Conservation (phyloP, 1,140 invertebrate genomes). For the Aradophagus sp. region DNA sequence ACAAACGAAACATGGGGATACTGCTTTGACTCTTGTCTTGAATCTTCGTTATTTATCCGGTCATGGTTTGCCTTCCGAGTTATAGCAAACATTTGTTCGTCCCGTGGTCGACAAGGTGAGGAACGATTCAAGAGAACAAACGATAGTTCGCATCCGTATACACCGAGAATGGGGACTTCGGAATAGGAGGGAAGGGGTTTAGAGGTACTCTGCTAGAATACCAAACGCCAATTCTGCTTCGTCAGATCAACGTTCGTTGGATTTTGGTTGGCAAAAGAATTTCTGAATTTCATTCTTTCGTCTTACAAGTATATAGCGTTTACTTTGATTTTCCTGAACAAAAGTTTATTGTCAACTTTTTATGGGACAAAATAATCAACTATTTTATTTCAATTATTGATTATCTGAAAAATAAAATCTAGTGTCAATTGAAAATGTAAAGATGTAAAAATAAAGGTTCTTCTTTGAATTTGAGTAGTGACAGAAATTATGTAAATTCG, state of each 20-base stretch:
- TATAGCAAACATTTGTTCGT: conserved; percentile 72
- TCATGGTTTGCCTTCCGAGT: conserved; percentile 57
- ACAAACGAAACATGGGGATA: conserved; percentile 54
- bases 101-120: conserved; percentile 64
- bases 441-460: too few relatives aligned
- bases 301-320: conserved; percentile 39
- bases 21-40: conserved; percentile 59
- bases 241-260: conserved; percentile 65
- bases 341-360: too few relatives aligned
- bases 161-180: conserved; percentile 59
- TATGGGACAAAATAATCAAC: too few relatives aligned
- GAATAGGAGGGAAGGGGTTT: conserved; percentile 62
- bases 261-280: conserved; percentile 63
- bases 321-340: conserved; percentile 48
- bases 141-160: conserved; percentile 67
- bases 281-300: conserved; percentile 60
- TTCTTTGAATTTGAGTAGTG: too few relatives aligned
- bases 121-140: conserved; percentile 60
- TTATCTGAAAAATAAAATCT: too few relatives aligned
- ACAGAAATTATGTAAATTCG: conserved; percentile 47
- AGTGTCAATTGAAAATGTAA: too few relatives aligned
- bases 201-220: conserved; percentile 66
- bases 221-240: conserved; percentile 66
- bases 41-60: conserved; percentile 64
- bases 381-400: too few relatives aligned